phyloP scores from a whole-genome alignment of 2,888 invertebrate species.

The Archaeoteleia sp. region DNA sequence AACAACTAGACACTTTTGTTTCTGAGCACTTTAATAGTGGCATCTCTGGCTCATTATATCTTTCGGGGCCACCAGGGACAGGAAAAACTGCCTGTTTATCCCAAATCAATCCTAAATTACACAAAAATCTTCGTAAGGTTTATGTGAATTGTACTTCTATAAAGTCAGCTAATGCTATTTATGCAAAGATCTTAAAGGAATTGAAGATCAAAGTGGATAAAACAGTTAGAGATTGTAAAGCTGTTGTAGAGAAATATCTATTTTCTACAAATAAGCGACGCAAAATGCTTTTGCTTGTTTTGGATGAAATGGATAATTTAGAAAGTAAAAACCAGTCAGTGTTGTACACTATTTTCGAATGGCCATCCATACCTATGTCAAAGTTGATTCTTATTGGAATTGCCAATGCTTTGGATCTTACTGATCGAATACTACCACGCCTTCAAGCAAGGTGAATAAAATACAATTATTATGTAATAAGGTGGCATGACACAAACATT shows the following conservation, averaged over 20 bases:
- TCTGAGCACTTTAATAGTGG: constrained; percentile 79
- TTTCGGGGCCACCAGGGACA: constrained; percentile 98
- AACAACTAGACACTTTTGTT: constrained; percentile 82
- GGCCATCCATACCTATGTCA: constrained; percentile 85
- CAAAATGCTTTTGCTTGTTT: constrained; percentile 86
- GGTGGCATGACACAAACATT: no score
- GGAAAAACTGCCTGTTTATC: constrained; percentile 95
- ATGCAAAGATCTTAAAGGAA: constrained; percentile 85
- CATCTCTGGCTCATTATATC: constrained; percentile 89
- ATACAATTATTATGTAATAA: no score
- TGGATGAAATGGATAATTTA: constrained; percentile 97
- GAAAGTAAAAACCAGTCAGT: constrained; percentile 89
- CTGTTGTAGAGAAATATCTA: constrained; percentile 83
- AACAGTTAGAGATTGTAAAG: constrained; percentile 80
- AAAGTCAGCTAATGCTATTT: constrained; percentile 88
- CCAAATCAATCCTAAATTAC: constrained; percentile 74
- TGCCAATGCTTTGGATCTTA: constrained; percentile 96
- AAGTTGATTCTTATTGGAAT: constrained; percentile 90
- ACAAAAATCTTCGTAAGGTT: constrained; percentile 79
- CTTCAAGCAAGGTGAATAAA: constrained; percentile 80
- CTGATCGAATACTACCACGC: constrained; percentile 91
- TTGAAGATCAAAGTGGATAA: constrained; percentile 79
- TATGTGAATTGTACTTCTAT: constrained; percentile 93
- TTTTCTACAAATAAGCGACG: constrained; percentile 75
- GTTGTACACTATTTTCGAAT: constrained; percentile 94